A percentile compares a stretch with the other conserved stretches of the same genome.
phyloP scores from a whole-genome alignment of 2,113 vertebrate genomes.

The Oxyura jamaicensis region DNA sequence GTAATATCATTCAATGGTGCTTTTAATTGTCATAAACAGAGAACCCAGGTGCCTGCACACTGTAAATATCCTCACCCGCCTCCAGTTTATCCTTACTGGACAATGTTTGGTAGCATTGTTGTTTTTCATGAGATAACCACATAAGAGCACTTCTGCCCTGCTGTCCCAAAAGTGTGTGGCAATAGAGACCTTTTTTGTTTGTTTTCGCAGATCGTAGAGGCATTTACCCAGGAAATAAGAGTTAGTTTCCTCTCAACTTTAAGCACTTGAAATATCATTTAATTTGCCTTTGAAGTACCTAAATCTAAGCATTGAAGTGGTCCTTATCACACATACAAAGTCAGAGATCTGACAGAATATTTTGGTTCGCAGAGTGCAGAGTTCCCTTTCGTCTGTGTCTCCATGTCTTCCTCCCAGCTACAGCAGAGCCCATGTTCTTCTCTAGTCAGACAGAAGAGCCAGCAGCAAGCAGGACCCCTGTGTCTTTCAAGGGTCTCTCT shows the following conservation, averaged over 20 bases:
- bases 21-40: background rate
- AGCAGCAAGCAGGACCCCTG: background rate
- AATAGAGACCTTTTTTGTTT: background rate
- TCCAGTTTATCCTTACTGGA: background rate
- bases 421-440: background rate
- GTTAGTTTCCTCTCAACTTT: background rate
- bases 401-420: background rate
- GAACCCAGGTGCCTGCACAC: background rate
- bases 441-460: fast-evolving
- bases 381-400: background rate
- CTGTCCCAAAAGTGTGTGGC: background rate
- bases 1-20: background rate
- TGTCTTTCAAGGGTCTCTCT: background rate
- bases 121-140: background rate
- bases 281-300: background rate
- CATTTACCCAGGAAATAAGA: background rate
- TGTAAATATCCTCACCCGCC: background rate
- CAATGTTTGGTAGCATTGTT: background rate
- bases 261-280: background rate
- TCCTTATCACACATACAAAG: background rate
- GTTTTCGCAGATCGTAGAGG: background rate
- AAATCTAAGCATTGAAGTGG: background rate
- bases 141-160: background rate
- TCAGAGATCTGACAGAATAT: background rate
- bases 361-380: background rate